A percentile compares a stretch with the other conserved stretches of the same genome.
phyloP scores from a whole-genome alignment of 2,113 vertebrate species.

The Eleginops maclovinus region DNA sequence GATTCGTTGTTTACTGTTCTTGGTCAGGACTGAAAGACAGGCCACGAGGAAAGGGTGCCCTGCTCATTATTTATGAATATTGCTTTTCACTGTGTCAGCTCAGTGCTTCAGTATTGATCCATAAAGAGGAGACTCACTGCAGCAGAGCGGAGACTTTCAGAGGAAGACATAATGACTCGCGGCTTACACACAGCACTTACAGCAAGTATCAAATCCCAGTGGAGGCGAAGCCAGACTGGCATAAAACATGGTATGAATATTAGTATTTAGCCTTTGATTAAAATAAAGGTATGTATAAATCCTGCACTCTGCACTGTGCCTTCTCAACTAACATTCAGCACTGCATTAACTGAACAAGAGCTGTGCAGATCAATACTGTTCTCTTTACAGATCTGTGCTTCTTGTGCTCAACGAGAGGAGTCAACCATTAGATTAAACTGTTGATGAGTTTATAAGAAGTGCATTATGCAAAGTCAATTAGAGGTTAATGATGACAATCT shows the following conservation, averaged over 20 bases:
- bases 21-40: slow-evolving; percentile 63
- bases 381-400: background rate
- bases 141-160: slow-evolving; percentile 49
- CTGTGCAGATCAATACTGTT: slow-evolving; percentile 17
- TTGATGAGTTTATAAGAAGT: background rate
- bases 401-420: background rate
- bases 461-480: background rate
- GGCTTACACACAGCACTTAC: slow-evolving; percentile 16
- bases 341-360: slow-evolving; percentile 16
- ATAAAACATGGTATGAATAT: background rate
- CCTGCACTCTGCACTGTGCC: background rate
- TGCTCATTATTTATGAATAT: slow-evolving; percentile 92
- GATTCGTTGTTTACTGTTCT: slow-evolving; percentile 13
- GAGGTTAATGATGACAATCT: background rate
- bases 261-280: background rate
- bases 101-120: slow-evolving; percentile 88
- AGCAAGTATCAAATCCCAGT: slow-evolving; percentile 17
- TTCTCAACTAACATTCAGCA: background rate
- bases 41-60: slow-evolving; percentile 70
- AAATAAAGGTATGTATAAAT: background rate
- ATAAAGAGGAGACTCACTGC: slow-evolving; percentile 63
- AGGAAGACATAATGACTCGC: slow-evolving; percentile 38
- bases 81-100: slow-evolving; percentile 87
- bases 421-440: background rate
- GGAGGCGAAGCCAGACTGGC: background rate